These are phyloP conservation scores for Lithophane socia DNA, from an alignment of 2,888 invertebrate species.

Conservation along the genomic window DNA sequence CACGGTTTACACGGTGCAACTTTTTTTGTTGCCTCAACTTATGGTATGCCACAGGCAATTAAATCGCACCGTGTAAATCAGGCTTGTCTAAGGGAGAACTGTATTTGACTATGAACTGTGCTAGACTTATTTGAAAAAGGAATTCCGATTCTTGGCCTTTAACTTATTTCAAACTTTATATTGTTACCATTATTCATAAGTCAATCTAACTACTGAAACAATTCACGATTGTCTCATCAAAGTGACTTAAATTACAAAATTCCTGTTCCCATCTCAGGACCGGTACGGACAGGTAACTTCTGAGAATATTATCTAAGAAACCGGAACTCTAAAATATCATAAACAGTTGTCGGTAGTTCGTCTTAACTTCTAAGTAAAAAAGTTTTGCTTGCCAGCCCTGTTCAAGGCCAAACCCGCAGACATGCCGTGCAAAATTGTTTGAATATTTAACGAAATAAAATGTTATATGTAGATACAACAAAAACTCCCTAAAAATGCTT, in stretches of 20 bases:
- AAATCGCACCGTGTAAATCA: background rate
- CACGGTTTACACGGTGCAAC: background rate
- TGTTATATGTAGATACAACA: slow-evolving; percentile 61
- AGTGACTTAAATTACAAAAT: slow-evolving; percentile 13
- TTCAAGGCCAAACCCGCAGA: slow-evolving; percentile 48
- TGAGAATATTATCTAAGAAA: slow-evolving; percentile 16
- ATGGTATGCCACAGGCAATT: background rate
- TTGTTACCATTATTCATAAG: background rate
- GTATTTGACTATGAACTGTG: background rate
- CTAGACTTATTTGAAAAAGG: background rate
- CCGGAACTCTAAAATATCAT: slow-evolving; percentile 26
- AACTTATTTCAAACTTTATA: slow-evolving; percentile 6
- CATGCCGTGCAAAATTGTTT: slow-evolving; percentile 67
- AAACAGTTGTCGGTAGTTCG: slow-evolving; percentile 45
- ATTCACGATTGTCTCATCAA: slow-evolving; percentile 1
- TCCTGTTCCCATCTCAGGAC: background rate
- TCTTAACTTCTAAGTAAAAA: slow-evolving; percentile 34
- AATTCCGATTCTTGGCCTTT: background rate
- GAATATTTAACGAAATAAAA: slow-evolving; percentile 74
- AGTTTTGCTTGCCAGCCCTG: slow-evolving; percentile 59
- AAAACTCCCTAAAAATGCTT: slow-evolving; percentile 73
- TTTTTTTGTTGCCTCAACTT: background rate
- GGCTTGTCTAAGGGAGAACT: background rate
- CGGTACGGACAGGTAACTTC: too few species aligned
- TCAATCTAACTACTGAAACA: slow-evolving; percentile 4